These are phyloP conservation scores for Eurois occulta DNA, from an alignment of 2,888 invertebrate genomes.

Conservation along the genomic window DNA sequence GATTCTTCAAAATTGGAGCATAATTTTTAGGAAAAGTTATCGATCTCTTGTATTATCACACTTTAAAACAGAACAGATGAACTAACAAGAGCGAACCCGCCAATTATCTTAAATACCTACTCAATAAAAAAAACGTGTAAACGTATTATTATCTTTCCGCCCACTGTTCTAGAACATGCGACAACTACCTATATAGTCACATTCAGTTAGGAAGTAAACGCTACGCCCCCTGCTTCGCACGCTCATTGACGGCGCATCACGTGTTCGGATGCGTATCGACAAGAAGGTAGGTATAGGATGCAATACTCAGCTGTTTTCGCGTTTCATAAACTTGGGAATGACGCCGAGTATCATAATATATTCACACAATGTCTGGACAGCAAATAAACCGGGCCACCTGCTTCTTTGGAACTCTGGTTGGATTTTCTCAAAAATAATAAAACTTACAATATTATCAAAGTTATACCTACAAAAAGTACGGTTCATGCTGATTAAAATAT, in stretches of 20 bases:
- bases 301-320: slow-evolving; percentile 38
- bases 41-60: not conserved
- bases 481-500: no score
- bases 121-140: slow-evolving; percentile 13
- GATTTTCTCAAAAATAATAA: no score
- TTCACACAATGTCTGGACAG: no score
- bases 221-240: slow-evolving; percentile 58
- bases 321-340: slow-evolving; percentile 8
- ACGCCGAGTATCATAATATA: not conserved
- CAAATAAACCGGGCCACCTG: no score
- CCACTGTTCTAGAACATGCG: slow-evolving; percentile 50
- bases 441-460: no score
- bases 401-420: no score
- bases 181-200: slow-evolving; percentile 21
- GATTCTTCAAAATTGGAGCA: not conserved
- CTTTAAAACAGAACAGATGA: slow-evolving; percentile 9
- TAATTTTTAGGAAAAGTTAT: not conserved
- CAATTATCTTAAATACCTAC: slow-evolving; percentile 38
- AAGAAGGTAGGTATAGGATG: not conserved
- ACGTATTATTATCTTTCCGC: slow-evolving; percentile 24
- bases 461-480: no score
- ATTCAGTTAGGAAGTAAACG: slow-evolving; percentile 49
- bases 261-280: slow-evolving; percentile 24
- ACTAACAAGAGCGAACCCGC: not conserved
- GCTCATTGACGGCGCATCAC: slow-evolving; percentile 54